Base-by-base conservation (phyloP, 2,797 vertebrate species). In the Sparus aurata region DNA sequence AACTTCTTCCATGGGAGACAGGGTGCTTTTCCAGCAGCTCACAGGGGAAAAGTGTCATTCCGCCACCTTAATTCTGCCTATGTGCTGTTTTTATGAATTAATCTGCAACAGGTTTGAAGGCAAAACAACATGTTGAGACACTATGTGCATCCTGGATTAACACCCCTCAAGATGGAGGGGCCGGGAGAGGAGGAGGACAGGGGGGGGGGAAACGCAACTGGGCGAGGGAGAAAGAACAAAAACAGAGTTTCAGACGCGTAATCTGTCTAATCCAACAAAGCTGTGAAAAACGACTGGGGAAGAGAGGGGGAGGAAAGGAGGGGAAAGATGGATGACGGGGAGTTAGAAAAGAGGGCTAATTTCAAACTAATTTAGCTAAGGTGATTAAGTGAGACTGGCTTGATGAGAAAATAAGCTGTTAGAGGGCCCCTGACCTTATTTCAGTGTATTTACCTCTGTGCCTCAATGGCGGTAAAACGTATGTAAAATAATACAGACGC, bases 191-290 rank as follows among this genome's bases (percentile, higher is more conserved):
- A n/a, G n/a, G n/a, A n/a, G n/a, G n/a, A n/a, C 3, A 3, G 30
- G 30, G 30, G 30, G 30, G 5, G 30, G 5, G 30, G 7, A 20
- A 23, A 17, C 62, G 66, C 81, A 66, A 79, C 38, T 50, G 17
- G 57, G 45, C 55, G 16, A 38, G 73, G 78, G 67, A 77, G 71
- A 82, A 75, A 77, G 61, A 87, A 85, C 41, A 85, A 93, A 92
- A 92, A 90, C 90, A 90, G 69, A 86, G 91, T 89, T 92, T 92
- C 93, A 94, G 94, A 94, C 91, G 3, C 60, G 74, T 92, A 94
- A 95, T 94, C 93, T 90, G 84, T 89, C 91, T 95, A 93, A 94
- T 95, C 93, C 89, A 89, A 88, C 65, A 92, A 93, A 93, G 86
- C 88, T 89, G 91, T 91, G 88, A 93, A 94, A 94, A 92, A 92